Evolutionary conservation across 2,888 invertebrate genomes (phyloP).

Genomic region (Troides aeacus): DNA sequence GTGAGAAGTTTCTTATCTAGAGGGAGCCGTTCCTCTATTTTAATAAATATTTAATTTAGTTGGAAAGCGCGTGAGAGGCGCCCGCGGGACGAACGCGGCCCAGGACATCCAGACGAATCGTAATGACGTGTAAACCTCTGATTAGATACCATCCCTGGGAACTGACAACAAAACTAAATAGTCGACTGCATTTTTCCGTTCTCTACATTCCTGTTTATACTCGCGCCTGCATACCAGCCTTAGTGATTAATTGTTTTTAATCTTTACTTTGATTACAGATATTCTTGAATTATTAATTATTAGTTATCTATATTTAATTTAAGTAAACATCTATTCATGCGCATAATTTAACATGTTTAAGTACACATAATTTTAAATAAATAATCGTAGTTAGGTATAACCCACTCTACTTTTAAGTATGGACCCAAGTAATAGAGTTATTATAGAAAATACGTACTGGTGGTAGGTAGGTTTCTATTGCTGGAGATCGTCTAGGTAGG

Average conservation of each 20-base stretch:
- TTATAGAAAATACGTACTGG: no score
- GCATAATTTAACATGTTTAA: no score
- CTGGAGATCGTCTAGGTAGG: no score
- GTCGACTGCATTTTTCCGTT: conserved; percentile 51
- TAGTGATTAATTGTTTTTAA: not conserved
- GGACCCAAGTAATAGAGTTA: no score
- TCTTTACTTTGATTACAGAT: not conserved
- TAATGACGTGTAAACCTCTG: conserved; percentile 67
- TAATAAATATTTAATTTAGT: conserved; percentile 74
- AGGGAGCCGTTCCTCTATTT: conserved; percentile 63
- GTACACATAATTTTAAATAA: no score
- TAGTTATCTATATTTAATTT: not conserved
- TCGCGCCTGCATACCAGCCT: conserved; percentile 4
- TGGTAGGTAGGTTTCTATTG: no score
- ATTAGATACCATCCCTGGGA: conserved; percentile 76
- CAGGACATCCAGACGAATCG: conserved; percentile 58
- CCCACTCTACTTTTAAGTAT: no score
- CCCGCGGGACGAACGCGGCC: conserved; percentile 38
- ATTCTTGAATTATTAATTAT: not conserved
- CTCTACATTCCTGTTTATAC: conserved; percentile 40
- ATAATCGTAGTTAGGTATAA: no score
- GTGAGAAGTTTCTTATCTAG: conserved; percentile 67
- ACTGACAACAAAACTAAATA: conserved; percentile 65
- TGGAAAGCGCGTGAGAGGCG: conserved; percentile 54
- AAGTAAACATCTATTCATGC: not conserved